Percentiles rank a stretch among this genome's conserved stretches.
phyloP scores from a whole-genome alignment of 2,113 vertebrate species.

The Orthonyx spaldingii region DNA sequence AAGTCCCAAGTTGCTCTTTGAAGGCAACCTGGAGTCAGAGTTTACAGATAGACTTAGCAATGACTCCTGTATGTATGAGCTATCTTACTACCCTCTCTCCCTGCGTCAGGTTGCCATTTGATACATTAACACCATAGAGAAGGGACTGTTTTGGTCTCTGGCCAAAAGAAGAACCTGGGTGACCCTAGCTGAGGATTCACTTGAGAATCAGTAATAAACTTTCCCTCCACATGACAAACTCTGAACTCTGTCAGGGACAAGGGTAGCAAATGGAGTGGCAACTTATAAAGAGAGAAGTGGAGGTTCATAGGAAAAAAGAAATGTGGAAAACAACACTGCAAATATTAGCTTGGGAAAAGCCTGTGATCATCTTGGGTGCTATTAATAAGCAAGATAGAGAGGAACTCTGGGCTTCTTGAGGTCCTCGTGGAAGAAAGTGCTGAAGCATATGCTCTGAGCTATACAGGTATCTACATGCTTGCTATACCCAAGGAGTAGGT shows the following conservation, averaged over 20 bases:
- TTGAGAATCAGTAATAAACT: neutral
- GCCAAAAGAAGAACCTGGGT: neutral
- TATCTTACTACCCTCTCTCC: neutral
- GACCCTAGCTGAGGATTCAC: neutral
- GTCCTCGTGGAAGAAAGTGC: neutral
- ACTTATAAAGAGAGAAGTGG: neutral
- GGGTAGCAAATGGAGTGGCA: neutral
- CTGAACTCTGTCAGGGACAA: neutral
- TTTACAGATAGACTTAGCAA: neutral
- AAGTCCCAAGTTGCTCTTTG: neutral
- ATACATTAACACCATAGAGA: neutral
- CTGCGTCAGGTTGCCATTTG: neutral
- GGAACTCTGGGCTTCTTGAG: neutral
- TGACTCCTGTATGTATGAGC: neutral
- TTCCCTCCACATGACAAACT: neutral
- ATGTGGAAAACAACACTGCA: neutral
- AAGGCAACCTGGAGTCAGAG: neutral
- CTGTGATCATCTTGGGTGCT: neutral
- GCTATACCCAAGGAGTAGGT: neutral
- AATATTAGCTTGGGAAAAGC: neutral
- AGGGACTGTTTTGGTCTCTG: neutral
- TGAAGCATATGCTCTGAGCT: neutral
- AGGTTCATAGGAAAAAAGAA: neutral
- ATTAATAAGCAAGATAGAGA: neutral
- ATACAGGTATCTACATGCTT: neutral